phyloP scores from a whole-genome alignment of 2,888 invertebrate species.

The Athripsodes cinereus region DNA sequence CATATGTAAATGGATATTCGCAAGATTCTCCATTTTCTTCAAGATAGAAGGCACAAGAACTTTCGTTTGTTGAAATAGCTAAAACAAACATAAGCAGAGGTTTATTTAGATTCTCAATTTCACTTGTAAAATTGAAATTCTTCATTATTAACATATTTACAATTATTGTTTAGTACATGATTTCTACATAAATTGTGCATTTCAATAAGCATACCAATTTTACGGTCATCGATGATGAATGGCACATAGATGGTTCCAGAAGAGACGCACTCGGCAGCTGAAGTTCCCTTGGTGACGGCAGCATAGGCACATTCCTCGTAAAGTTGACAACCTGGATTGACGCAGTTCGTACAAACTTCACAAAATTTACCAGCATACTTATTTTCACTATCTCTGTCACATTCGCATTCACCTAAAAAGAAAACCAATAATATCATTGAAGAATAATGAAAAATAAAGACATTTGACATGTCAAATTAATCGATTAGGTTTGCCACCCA shows the following conservation, averaged over 20 bases:
- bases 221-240: not conserved
- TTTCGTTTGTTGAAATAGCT: not conserved
- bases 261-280: constrained; percentile 6
- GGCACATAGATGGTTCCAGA: not conserved
- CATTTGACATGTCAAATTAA: no score
- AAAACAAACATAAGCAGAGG: no score
- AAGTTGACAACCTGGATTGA: constrained; percentile 45
- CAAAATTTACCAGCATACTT: constrained; percentile 47
- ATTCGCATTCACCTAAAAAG: constrained; percentile 40
- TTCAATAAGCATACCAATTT: not conserved
- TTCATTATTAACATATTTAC: no score
- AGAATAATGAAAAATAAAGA: no score
- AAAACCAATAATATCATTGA: no score
- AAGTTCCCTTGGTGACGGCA: constrained; percentile 14
- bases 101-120: no score
- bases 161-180: no score
- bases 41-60: constrained; percentile 7
- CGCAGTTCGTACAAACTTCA: constrained; percentile 47
- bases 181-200: no score
- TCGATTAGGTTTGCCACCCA: no score
- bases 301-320: constrained; percentile 47
- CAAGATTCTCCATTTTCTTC: constrained; percentile 7
- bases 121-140: no score
- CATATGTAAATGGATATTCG: constrained; percentile 19
- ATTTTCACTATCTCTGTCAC: constrained; percentile 32